A percentile compares a stretch with the other conserved stretches of the same genome.
Evolutionary conservation across 1,140 invertebrate species (phyloP).

Genomic region (Heliconius hermathena): DNA sequence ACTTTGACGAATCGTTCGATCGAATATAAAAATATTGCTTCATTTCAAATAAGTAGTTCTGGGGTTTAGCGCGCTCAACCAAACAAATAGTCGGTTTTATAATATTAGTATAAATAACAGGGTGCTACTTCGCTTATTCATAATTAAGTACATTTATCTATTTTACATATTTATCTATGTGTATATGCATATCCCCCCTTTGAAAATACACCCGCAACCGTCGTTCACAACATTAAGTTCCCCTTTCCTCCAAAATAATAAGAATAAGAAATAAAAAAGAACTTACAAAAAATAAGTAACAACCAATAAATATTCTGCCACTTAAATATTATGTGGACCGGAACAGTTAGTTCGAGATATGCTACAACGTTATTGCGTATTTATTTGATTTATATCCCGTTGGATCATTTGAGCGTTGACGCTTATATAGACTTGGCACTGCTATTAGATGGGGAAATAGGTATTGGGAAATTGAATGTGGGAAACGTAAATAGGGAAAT

Average conservation of each 20-base stretch:
- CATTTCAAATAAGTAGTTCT: too few relatives aligned
- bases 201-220: too few relatives aligned
- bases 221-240: too few relatives aligned
- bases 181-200: too few relatives aligned
- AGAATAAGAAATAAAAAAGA: neutral
- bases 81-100: too few relatives aligned
- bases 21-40: too few relatives aligned
- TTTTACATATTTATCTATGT: too few relatives aligned
- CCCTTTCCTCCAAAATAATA: neutral
- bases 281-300: neutral
- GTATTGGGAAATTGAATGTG: neutral
- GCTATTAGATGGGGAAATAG: neutral
- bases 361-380: slow-evolving; percentile 6
- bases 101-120: too few relatives aligned
- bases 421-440: slow-evolving; percentile 2
- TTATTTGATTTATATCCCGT: slow-evolving; percentile 10
- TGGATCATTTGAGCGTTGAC: neutral
- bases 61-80: too few relatives aligned
- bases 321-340: slow-evolving; percentile 8
- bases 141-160: too few relatives aligned
- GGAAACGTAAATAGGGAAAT: neutral
- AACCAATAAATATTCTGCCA: slow-evolving; percentile 3
- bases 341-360: slow-evolving; percentile 1
- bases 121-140: too few relatives aligned
- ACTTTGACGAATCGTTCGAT: too few relatives aligned